Base-by-base conservation (phyloP, 2,113 vertebrate species). In the Cricetomys ansorgei region DNA sequence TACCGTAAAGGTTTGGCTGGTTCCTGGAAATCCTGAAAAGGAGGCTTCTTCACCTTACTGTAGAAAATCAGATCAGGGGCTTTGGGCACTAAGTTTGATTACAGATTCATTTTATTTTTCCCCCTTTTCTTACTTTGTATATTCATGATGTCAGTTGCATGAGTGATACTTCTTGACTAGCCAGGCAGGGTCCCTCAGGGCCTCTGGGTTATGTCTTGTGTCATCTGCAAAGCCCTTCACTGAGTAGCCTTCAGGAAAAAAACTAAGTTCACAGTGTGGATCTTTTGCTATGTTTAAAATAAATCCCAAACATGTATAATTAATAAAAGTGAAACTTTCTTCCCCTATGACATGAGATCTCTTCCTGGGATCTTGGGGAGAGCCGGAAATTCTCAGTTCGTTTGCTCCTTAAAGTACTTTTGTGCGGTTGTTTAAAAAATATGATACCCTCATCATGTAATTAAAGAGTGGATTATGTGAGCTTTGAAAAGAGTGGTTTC, bases 311-410 rank as follows among this genome's bases (percentile, higher is more conserved):
- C 34, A 50, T 88, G 86, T 59, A 23, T 93, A 83, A 69, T 91
- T 97, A 94, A 94, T 97, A 97, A 96, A 91, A 93, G 57, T 89
- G 80, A 76, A 97, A 50, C 25, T 93, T 83, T 94, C 27, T 91
- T 55, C 19, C 43, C 43, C 53, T 91, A 73, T 84, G 27, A 64
- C 89, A 70, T 97, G 59, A 97, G 95, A 75, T 94, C 12, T 96
- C 27, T 94, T 72, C 85, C 57, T 88, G 65, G 43, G 57, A 70
- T 90, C 64, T 96, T 81, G 81, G 73, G 67, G 88, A 90, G 37
- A 37, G 34, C 3, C 6, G 13, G 34, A 93, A 94, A 91, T 92
- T 92, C 89, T 96, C 55, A 93, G 5, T 23, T 34, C 62, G 79
- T 92, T 97, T 96, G 48, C 34, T 95, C 90, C 23, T 67, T 92